Evolutionary conservation across 2,797 vertebrate species (phyloP).

Genomic region (Paramormyrops hopkinsi): DNA sequence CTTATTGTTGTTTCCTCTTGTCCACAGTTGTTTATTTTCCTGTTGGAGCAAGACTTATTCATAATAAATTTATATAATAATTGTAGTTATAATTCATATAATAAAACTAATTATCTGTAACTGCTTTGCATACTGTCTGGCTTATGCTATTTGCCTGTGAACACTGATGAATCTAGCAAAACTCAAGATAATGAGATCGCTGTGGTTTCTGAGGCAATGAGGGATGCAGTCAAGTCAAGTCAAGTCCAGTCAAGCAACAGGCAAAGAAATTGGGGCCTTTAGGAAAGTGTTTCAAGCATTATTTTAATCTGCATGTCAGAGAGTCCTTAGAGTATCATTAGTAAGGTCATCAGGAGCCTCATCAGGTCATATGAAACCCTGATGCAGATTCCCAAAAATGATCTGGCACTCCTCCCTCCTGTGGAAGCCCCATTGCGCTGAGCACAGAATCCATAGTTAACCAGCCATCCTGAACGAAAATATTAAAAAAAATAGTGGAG

Average conservation of each 20-base stretch:
- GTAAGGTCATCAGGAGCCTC: not conserved
- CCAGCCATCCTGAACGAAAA: not conserved
- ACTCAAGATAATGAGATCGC: not conserved
- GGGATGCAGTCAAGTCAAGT: not conserved
- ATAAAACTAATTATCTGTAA: not conserved
- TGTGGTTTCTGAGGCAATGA: not conserved
- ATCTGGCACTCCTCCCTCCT: not conserved
- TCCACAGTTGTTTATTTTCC: not conserved
- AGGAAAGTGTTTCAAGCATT: not conserved
- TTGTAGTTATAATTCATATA: not conserved
- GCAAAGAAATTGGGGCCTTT: not conserved
- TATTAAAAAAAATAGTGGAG: not conserved
- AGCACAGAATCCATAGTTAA: not conserved
- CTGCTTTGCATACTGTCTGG: not conserved
- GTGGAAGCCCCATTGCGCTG: not conserved
- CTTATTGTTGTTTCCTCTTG: not conserved
- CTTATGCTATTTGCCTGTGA: not conserved
- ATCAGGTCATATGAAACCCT: not conserved
- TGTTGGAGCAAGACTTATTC: not conserved
- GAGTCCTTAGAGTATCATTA: not conserved
- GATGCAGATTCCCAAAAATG: not conserved
- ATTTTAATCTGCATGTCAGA: not conserved
- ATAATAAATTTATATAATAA: not conserved
- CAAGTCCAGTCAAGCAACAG: not conserved
- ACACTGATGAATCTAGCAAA: not conserved